A percentile compares a stretch with the other conserved stretches of the same genome.
These are phyloP conservation scores for Megaustenia siamemsis DNA, from an alignment of 2,888 invertebrate species.

Conservation along the genomic window DNA sequence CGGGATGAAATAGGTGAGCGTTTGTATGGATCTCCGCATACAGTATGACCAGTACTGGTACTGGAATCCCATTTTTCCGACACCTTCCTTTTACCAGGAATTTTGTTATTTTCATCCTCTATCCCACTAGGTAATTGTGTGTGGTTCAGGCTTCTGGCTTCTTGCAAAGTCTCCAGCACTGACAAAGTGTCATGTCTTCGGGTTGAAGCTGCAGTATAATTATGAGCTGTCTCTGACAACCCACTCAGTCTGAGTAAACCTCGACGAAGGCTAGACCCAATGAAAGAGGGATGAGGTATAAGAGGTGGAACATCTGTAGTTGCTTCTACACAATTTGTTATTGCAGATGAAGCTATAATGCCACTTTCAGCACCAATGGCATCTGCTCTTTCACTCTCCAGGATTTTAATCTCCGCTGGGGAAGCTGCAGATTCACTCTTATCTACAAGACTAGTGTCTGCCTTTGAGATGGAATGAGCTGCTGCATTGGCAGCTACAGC, in stretches of 20 bases:
- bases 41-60: background rate
- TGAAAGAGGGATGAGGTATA: slow-evolving; percentile 41
- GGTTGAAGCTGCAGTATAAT: slow-evolving; percentile 49
- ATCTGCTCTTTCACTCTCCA: background rate
- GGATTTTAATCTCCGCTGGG: slow-evolving; percentile 1
- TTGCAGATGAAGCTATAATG: slow-evolving; percentile 27
- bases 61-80: slow-evolving; percentile 36
- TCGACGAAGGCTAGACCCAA: slow-evolving; percentile 23
- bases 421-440: slow-evolving; percentile 51
- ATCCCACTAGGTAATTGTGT: background rate
- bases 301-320: slow-evolving; percentile 15
- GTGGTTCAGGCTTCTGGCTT: background rate
- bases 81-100: slow-evolving; percentile 47
- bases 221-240: slow-evolving; percentile 46
- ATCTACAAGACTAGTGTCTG: slow-evolving; percentile 3
- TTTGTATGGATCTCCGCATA: slow-evolving; percentile 40
- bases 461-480: slow-evolving; percentile 54
- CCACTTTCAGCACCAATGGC: slow-evolving; percentile 29
- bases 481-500: slow-evolving; percentile 48
- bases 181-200: slow-evolving; percentile 45
- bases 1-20: slow-evolving; percentile 57
- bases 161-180: slow-evolving; percentile 48
- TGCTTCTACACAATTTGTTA: background rate
- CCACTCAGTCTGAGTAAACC: slow-evolving; percentile 29
- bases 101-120: slow-evolving; percentile 37